Evolutionary conservation across 2,888 invertebrate genomes (phyloP), one percentile per base, ranked within the genome.

Genomic region (Polydrusus pterygomalis): DNA sequence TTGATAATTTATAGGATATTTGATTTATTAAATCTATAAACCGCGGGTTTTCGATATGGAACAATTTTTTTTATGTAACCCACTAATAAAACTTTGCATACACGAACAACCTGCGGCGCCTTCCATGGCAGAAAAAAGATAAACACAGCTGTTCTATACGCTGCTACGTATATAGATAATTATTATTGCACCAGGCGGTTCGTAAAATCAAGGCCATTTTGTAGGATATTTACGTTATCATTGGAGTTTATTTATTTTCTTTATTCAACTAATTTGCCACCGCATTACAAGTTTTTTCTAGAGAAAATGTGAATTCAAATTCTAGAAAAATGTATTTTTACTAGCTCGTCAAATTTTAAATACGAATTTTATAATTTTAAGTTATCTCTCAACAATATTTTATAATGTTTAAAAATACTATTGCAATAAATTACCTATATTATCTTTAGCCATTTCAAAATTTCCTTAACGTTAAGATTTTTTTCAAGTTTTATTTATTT

Each of bases 131-230:
- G 34, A 38, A 38, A 34, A 76, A 78, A 77, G 75, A 78, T 81
- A 81, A 81, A 81, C 82, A 82, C 84, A 84, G 83, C 84, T 84
- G 84, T 84, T 84, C 79, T 77, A 81, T 80, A n/a, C n/a, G n/a
- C n/a, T n/a, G 82, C 34, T 83, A 81, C 81, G 82, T 83, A 82
- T 84, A 58, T 15, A 34, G 38, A 58, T 58, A 58, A 58, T 79
- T 82, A 58, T 79, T 82, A 84, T 82, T 84, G 83, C 83, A 82
- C 64, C 81, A 83, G 81, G 81, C 83, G 80, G 80, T 81, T 83
- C 80, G 79, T 82, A 38, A 58, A 38, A 58, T 15, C 58, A 84
- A 84, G 84, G 84, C 80, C 83, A 82, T 70, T 78, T 71, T 74
- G 83, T 82, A 82, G 82, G 82, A 83, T 82, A 82, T 79, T 80